Percentiles rank a stretch among this genome's conserved stretches.
Conservation (phyloP, 1,140 invertebrate species). For the Teleopsis dalmanni region DNA sequence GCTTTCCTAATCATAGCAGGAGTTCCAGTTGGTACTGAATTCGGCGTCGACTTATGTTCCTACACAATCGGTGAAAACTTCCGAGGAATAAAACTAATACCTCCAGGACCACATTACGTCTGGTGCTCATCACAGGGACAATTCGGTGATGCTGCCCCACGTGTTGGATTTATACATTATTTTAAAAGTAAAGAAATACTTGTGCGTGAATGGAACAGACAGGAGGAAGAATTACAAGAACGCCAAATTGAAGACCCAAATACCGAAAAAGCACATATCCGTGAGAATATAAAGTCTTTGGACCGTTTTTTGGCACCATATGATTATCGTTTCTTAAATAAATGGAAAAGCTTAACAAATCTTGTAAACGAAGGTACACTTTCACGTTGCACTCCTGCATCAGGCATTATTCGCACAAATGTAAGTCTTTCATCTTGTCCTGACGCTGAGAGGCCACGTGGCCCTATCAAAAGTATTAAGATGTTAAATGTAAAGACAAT, state of each 20-base stretch:
- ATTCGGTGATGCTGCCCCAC: conserved; percentile 48
- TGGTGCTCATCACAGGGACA: conserved; percentile 61
- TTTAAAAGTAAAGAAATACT: conserved; percentile 79
- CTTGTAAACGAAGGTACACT: conserved; percentile 56
- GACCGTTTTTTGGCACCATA: conserved; percentile 81
- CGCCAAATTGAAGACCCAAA: conserved; percentile 44
- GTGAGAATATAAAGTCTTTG: conserved; percentile 66
- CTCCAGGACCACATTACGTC: conserved; percentile 90
- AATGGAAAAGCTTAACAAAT: conserved; percentile 78
- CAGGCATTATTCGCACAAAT: conserved; percentile 58
- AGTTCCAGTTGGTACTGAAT: conserved; percentile 79
- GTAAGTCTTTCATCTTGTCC: conserved; percentile 60
- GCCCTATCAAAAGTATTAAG: conserved; percentile 14
- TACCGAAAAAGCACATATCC: conserved; percentile 54
- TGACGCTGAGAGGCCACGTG: conserved; percentile 55
- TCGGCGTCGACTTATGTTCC: conserved; percentile 94
- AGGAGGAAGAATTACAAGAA: conserved; percentile 58
- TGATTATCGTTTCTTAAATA: conserved; percentile 79
- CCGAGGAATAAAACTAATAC: conserved; percentile 97
- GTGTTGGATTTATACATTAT: conserved; percentile 84
- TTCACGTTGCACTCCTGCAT: conserved; percentile 54
- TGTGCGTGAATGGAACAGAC: conserved; percentile 76
- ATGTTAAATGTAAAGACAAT: conserved; percentile 16
- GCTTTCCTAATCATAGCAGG: conserved; percentile 75
- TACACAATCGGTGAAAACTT: conserved; percentile 92